phyloP scores from a whole-genome alignment of 2,888 invertebrate species.

The Leucophenga maculata region DNA sequence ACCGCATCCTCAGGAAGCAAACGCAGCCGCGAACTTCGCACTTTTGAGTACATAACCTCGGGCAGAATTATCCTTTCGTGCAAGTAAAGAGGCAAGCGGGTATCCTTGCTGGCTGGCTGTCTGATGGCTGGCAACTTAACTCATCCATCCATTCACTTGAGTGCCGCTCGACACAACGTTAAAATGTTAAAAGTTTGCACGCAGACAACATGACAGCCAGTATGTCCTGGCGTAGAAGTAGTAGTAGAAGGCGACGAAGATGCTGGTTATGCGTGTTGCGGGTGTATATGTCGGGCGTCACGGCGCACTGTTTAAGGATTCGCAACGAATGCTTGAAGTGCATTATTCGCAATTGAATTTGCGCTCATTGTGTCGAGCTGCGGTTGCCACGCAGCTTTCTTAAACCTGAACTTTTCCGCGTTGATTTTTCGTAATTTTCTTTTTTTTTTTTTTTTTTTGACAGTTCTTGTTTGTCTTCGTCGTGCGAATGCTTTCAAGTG shows the following conservation, averaged over 20 bases:
- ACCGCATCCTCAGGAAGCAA: not conserved
- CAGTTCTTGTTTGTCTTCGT: slow-evolving; percentile 13
- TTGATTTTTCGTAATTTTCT: not conserved
- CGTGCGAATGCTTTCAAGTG: slow-evolving; percentile 49
- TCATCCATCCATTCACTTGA: slow-evolving; percentile 3
- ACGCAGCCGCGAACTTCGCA: slow-evolving; percentile 43
- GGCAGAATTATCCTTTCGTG: slow-evolving; percentile 45
- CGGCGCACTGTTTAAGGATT: slow-evolving; percentile 30
- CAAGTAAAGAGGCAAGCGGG: slow-evolving; percentile 23
- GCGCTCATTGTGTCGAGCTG: slow-evolving; percentile 36
- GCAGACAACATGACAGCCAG: slow-evolving; percentile 55
- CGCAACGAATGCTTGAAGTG: slow-evolving; percentile 50
- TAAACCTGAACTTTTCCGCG: slow-evolving; percentile 2
- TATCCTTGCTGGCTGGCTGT: not conserved
- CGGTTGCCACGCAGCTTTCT: slow-evolving; percentile 19
- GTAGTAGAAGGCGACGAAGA: not conserved
- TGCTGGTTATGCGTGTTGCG: slow-evolving; percentile 36
- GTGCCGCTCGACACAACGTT: slow-evolving; percentile 34
- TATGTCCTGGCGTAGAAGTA: not conserved
- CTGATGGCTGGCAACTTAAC: not conserved
- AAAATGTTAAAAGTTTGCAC: slow-evolving; percentile 59
- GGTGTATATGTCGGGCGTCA: slow-evolving; percentile 45
- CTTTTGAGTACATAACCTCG: slow-evolving; percentile 49
- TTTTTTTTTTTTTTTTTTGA: slow-evolving; percentile 9
- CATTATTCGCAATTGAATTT: slow-evolving; percentile 69